phyloP scores from a whole-genome alignment of 2,113 vertebrate genomes.

The Hippolais icterina region DNA sequence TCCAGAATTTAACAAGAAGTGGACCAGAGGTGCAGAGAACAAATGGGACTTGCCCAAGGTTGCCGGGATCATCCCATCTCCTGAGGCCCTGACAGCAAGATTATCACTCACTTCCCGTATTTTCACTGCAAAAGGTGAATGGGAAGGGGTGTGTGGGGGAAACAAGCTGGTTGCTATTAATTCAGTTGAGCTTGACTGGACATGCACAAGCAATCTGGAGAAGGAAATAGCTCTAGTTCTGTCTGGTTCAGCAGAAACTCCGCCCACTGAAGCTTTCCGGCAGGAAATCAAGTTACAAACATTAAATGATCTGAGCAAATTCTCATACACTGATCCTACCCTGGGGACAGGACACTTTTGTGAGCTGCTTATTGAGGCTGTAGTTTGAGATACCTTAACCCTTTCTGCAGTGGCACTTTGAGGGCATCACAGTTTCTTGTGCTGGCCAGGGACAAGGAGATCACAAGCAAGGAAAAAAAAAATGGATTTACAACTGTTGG shows the following conservation, averaged over 20 bases:
- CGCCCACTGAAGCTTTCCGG: constrained; percentile 63
- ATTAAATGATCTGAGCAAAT: constrained; percentile 63
- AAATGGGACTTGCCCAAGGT: not conserved
- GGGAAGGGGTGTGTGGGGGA: constrained; percentile 50
- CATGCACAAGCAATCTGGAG: constrained; percentile 59
- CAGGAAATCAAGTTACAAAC: constrained; percentile 69
- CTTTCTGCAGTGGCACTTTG: not conserved
- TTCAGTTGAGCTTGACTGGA: constrained; percentile 61
- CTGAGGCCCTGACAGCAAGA: not conserved
- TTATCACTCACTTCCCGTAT: not conserved
- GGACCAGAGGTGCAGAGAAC: not conserved
- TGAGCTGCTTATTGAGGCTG: not conserved
- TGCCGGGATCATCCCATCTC: not conserved
- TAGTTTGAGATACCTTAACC: constrained; percentile 46
- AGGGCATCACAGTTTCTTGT: not conserved
- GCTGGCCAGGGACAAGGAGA: not conserved
- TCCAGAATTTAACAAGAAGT: not conserved
- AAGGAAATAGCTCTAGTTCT: constrained; percentile 62
- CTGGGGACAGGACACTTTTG: constrained; percentile 58
- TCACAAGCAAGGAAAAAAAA: not conserved
- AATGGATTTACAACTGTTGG: not conserved
- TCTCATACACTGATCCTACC: constrained; percentile 65
- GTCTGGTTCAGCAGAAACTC: constrained; percentile 63
- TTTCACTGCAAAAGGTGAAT: constrained; percentile 27
- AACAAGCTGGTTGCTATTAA: constrained; percentile 23